Conservation (phyloP, 1,140 invertebrate species). For the Chironomus tepperi region DNA sequence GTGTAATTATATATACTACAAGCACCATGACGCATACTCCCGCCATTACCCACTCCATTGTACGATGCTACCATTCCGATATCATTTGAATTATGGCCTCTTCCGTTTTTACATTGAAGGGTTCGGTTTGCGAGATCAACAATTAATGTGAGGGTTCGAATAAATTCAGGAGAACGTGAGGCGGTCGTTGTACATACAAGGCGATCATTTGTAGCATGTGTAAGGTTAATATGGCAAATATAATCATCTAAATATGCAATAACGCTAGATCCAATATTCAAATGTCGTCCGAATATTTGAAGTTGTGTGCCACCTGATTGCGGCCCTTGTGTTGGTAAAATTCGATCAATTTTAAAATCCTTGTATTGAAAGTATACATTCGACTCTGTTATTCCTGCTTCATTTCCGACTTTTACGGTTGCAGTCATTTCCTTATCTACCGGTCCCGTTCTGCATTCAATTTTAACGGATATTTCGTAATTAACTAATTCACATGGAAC, state of each 20-base stretch:
- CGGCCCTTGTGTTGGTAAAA: conserved; percentile 81
- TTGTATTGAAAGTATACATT: conserved; percentile 85
- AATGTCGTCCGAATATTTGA: conserved; percentile 79
- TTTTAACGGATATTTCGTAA: conserved; percentile 86
- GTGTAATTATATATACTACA: conserved; percentile 73
- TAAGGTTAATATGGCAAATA: conserved; percentile 78
- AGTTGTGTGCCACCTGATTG: conserved; percentile 89
- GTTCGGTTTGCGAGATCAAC: conserved; percentile 79
- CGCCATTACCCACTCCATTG: conserved; percentile 3
- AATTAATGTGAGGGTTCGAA: conserved; percentile 54
- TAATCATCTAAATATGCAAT: conserved; percentile 81
- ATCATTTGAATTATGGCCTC: conserved; percentile 3
- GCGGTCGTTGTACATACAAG: conserved; percentile 79
- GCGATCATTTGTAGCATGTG: conserved; percentile 78
- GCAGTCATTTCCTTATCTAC: conserved; percentile 64
- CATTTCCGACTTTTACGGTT: conserved; percentile 79
- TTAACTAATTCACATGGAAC: conserved; percentile 79
- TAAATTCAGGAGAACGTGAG: conserved; percentile 44
- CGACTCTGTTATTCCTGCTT: conserved; percentile 79
- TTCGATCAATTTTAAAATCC: conserved; percentile 66
- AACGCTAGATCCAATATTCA: conserved; percentile 89
- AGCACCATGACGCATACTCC: background rate
- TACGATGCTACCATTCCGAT: background rate
- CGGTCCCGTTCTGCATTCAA: conserved; percentile 79
- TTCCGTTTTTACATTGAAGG: conserved; percentile 43